Conservation (phyloP, 2,113 vertebrate genomes). For the Colaptes auratus region DNA sequence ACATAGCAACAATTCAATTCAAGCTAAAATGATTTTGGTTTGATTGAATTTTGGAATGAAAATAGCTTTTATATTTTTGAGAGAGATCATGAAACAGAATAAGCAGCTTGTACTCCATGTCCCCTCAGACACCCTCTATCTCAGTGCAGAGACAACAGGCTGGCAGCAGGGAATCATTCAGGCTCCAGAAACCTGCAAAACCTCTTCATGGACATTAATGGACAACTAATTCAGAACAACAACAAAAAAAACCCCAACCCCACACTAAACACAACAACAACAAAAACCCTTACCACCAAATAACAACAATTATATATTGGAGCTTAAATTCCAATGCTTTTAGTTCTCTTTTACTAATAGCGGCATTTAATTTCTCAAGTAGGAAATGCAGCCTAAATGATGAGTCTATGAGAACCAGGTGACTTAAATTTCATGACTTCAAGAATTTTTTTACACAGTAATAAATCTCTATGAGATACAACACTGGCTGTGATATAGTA, state of each 20-base stretch:
- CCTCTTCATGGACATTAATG: background rate
- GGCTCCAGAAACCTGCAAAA: background rate
- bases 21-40: constrained; percentile 9
- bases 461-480: constrained; percentile 16
- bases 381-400: background rate
- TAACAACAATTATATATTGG: background rate
- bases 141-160: background rate
- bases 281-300: background rate
- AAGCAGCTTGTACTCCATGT: constrained; percentile 12
- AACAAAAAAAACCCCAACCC: too few species aligned
- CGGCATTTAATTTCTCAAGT: background rate
- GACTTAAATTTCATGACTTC: background rate
- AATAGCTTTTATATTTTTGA: background rate
- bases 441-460: background rate
- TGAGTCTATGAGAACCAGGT: background rate
- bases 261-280: too few species aligned
- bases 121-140: background rate
- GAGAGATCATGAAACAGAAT: constrained; percentile 32
- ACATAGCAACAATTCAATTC: constrained; percentile 3
- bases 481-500: background rate
- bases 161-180: background rate
- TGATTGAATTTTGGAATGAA: constrained; percentile 44
- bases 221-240: background rate
- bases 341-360: background rate
- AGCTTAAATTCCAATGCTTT: background rate